Conservation (phyloP, 2,113 vertebrate genomes). For the Salminus brasiliensis region DNA sequence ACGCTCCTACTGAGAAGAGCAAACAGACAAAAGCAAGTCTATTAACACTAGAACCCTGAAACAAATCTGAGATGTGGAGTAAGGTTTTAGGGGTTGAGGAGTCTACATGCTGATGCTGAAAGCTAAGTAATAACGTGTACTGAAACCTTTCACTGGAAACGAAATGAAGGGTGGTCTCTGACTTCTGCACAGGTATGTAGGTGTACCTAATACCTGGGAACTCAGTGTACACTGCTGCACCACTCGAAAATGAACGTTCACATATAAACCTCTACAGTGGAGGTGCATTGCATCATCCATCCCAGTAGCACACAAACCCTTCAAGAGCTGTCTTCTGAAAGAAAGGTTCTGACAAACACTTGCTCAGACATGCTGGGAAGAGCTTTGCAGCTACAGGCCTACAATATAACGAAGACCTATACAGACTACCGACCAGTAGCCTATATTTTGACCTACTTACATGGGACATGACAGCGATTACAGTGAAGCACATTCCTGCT, state of each 20-base stretch:
- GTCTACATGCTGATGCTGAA: too few species aligned
- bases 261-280: not conserved
- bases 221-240: too few species aligned
- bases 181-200: too few species aligned
- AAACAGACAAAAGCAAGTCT: too few species aligned
- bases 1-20: too few species aligned
- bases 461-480: not conserved
- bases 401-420: not conserved
- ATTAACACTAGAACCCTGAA: too few species aligned
- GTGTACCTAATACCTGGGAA: too few species aligned
- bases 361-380: conserved; percentile 43
- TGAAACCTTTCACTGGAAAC: too few species aligned
- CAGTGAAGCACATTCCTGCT: conserved; percentile 8
- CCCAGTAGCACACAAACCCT: not conserved
- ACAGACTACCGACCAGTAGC: not conserved
- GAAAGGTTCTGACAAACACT: not conserved
- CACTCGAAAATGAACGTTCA: not conserved
- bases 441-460: conserved; percentile 7
- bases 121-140: too few species aligned
- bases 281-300: not conserved
- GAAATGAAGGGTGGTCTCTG: too few species aligned
- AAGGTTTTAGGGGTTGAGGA: too few species aligned
- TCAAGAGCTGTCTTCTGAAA: not conserved
- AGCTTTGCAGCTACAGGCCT: conserved; percentile 3
- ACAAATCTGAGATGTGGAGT: too few species aligned